A percentile compares a stretch with the other conserved stretches of the same genome.
Conservation (phyloP, 2,888 invertebrate genomes). For the Chorisops tibialis region DNA sequence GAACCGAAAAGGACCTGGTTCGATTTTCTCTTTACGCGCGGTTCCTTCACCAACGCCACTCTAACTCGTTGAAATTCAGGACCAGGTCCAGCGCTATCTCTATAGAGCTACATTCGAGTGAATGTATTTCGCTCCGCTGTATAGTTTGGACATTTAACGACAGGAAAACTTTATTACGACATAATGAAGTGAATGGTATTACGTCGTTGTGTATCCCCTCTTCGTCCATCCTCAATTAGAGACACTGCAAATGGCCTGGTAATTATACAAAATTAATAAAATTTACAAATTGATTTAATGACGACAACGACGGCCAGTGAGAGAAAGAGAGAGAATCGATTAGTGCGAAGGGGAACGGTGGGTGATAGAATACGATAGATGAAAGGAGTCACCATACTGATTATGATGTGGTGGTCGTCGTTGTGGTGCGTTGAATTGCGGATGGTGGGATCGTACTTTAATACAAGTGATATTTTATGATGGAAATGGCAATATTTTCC, state of each 20-base stretch:
- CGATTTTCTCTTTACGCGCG: too few relatives aligned
- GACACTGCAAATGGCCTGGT: slow-evolving; percentile 24
- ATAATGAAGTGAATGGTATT: slow-evolving; percentile 29
- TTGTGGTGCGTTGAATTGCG: too few relatives aligned
- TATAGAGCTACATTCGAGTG: background rate
- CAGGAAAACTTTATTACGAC: slow-evolving; percentile 28
- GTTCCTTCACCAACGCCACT: too few relatives aligned
- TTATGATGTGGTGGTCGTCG: background rate
- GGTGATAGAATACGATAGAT: background rate
- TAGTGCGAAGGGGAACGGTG: slow-evolving; percentile 13
- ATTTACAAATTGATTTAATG: slow-evolving; percentile 33
- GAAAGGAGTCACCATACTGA: background rate
- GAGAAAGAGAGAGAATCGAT: slow-evolving; percentile 29
- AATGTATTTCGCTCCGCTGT: background rate
- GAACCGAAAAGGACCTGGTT: too few relatives aligned
- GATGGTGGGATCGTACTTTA: too few relatives aligned
- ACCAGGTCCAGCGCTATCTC: too few relatives aligned
- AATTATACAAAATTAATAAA: slow-evolving; percentile 33
- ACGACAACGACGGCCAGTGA: too few relatives aligned
- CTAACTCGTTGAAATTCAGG: too few relatives aligned
- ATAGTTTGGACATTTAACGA: slow-evolving; percentile 27
- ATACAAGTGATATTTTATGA: too few relatives aligned
- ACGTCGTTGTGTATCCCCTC: background rate
- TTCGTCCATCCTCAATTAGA: slow-evolving; percentile 9
- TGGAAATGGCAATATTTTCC: too few relatives aligned